Conservation (phyloP, 92 coral and sea anemone genomes). For the Muricea muricata region DNA sequence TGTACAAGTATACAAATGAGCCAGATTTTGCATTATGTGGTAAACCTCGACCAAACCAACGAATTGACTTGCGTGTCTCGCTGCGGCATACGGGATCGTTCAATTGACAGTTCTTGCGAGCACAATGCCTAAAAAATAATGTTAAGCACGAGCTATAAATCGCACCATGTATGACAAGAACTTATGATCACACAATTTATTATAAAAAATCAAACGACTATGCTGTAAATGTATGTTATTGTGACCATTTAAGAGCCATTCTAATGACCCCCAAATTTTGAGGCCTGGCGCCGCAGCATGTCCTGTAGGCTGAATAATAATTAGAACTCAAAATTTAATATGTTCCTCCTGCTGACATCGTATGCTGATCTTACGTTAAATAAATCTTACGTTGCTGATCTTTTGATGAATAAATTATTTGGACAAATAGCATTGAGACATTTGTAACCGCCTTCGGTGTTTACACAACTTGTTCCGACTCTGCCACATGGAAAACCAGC, state of each 20-base stretch:
- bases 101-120: neutral
- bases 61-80: constrained; percentile 22
- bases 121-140: constrained; percentile 25
- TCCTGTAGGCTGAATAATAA: no score
- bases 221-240: no score
- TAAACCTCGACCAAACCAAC: constrained; percentile 31
- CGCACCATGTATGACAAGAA: no score
- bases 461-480: neutral
- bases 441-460: constrained; percentile 4
- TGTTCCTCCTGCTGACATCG: no score
- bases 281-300: no score
- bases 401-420: neutral
- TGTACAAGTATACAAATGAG: constrained; percentile 2
- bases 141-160: no score
- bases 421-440: constrained; percentile 1
- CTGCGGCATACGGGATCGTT: neutral
- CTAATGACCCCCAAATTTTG: no score
- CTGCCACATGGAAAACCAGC: neutral
- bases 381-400: constrained; percentile 7
- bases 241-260: no score
- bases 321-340: no score
- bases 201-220: no score
- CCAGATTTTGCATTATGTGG: neutral
- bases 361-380: no score
- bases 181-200: no score